phyloP scores from a whole-genome alignment of 2,888 invertebrate species.

The Selenia dentaria region DNA sequence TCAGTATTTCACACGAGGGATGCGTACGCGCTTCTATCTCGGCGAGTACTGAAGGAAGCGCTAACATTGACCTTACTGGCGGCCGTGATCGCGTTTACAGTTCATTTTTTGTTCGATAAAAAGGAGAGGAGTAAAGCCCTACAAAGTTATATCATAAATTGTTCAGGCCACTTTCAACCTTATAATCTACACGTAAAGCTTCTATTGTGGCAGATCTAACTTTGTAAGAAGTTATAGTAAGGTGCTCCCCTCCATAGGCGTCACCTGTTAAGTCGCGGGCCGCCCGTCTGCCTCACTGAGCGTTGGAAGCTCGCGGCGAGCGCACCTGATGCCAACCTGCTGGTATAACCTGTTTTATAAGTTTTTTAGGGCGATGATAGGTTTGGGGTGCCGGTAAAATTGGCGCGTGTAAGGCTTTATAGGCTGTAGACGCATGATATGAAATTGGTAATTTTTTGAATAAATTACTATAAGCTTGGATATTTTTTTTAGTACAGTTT shows the following conservation, averaged over 20 bases:
- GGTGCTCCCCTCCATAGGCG: slow-evolving; percentile 83
- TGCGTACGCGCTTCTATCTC: slow-evolving; percentile 81
- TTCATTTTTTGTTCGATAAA: slow-evolving; percentile 85
- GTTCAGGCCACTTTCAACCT: slow-evolving; percentile 31
- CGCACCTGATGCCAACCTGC: slow-evolving; percentile 74
- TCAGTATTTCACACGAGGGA: slow-evolving; percentile 63
- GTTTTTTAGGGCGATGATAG: slow-evolving; percentile 21
- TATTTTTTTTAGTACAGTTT: too few relatives aligned
- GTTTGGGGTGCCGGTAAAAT: slow-evolving; percentile 16
- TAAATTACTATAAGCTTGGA: too few relatives aligned
- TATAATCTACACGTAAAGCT: slow-evolving; percentile 24
- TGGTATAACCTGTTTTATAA: slow-evolving; percentile 27
- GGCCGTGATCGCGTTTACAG: slow-evolving; percentile 85
- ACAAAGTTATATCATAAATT: slow-evolving; percentile 43
- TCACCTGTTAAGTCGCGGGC: slow-evolving; percentile 77
- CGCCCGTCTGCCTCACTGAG: slow-evolving; percentile 74
- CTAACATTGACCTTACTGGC: slow-evolving; percentile 84
- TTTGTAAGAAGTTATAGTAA: slow-evolving; percentile 78
- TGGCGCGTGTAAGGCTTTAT: slow-evolving; percentile 19
- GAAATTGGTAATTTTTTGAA: too few relatives aligned
- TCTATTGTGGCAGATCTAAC: slow-evolving; percentile 34
- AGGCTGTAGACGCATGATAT: background rate
- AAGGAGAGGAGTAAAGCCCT: slow-evolving; percentile 84
- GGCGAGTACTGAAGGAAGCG: slow-evolving; percentile 84
- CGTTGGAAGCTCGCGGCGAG: slow-evolving; percentile 53